Conservation (phyloP, 1,140 invertebrate genomes). For the Papilio glaucus region DNA sequence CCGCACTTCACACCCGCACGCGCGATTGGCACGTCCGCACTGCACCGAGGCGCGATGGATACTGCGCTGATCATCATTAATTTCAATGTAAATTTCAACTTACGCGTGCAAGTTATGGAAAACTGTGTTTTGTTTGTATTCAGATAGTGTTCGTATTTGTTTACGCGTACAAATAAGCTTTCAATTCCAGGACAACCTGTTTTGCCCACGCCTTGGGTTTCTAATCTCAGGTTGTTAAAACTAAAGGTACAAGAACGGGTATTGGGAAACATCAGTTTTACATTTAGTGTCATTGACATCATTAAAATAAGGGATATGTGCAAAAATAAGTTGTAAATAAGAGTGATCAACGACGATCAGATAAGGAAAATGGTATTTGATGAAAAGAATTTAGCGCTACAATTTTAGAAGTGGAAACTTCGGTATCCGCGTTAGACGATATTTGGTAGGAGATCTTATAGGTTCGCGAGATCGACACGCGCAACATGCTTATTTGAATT, state of each 20-base stretch:
- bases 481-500: too few relatives aligned
- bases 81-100: slow-evolving; percentile 45
- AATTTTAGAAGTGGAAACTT: too few relatives aligned
- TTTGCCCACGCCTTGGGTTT: slow-evolving; percentile 46
- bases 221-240: slow-evolving; percentile 30
- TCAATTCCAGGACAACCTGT: slow-evolving; percentile 43
- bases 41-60: slow-evolving; percentile 41
- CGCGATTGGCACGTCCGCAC: slow-evolving; percentile 46
- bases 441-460: too few relatives aligned
- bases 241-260: not conserved
- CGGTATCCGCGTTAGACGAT: too few relatives aligned
- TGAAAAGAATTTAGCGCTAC: too few relatives aligned
- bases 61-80: slow-evolving; percentile 63
- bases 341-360: too few relatives aligned
- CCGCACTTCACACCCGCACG: slow-evolving; percentile 38
- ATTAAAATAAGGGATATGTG: too few relatives aligned
- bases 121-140: slow-evolving; percentile 43
- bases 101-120: slow-evolving; percentile 36
- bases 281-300: too few relatives aligned
- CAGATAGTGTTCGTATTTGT: slow-evolving; percentile 45
- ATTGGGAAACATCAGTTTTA: not conserved
- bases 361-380: too few relatives aligned
- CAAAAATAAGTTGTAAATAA: too few relatives aligned
- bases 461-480: too few relatives aligned
- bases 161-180: slow-evolving; percentile 42